Evolutionary conservation across 1,140 invertebrate species (phyloP).

Genomic region (Microplitis mediator): DNA sequence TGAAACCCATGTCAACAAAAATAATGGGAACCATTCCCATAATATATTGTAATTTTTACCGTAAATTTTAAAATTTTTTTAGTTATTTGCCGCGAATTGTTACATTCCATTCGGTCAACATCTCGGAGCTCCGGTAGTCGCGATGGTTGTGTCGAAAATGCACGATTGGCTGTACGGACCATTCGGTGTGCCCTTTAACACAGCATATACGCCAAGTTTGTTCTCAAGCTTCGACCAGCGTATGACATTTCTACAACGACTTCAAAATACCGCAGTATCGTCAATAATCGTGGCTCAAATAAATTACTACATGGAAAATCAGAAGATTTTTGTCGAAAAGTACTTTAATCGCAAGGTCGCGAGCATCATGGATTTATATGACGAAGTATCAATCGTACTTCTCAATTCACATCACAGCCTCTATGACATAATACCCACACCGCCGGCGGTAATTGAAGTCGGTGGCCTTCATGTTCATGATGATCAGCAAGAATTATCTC

Average conservation of each 20-base stretch:
- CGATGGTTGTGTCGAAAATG: conserved; percentile 65
- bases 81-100: conserved; percentile 47
- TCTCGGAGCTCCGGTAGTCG: conserved; percentile 67
- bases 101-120: conserved; percentile 64
- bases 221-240: conserved; percentile 65
- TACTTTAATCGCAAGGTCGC: conserved; percentile 57
- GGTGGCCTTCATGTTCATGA: conserved; percentile 65
- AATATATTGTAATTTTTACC: too few species aligned
- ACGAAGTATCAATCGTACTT: conserved; percentile 56
- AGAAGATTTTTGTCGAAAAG: conserved; percentile 56
- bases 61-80: not conserved
- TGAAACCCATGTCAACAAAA: too few species aligned
- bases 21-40: too few species aligned
- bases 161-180: conserved; percentile 68
- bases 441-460: conserved; percentile 64
- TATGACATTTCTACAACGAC: conserved; percentile 67
- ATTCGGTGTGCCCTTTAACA: conserved; percentile 66
- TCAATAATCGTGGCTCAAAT: conserved; percentile 13
- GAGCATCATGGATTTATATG: conserved; percentile 45
- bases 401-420: conserved; percentile 65
- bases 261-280: conserved; percentile 60
- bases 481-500: conserved; percentile 28
- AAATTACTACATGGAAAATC: conserved; percentile 31
- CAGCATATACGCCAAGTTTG: conserved; percentile 66
- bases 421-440: conserved; percentile 57